A percentile compares a stretch with the other conserved stretches of the same genome.
These are phyloP conservation scores for Thalassophryne amazonica DNA, from an alignment of 2,797 vertebrate species.

Conservation along the genomic window DNA sequence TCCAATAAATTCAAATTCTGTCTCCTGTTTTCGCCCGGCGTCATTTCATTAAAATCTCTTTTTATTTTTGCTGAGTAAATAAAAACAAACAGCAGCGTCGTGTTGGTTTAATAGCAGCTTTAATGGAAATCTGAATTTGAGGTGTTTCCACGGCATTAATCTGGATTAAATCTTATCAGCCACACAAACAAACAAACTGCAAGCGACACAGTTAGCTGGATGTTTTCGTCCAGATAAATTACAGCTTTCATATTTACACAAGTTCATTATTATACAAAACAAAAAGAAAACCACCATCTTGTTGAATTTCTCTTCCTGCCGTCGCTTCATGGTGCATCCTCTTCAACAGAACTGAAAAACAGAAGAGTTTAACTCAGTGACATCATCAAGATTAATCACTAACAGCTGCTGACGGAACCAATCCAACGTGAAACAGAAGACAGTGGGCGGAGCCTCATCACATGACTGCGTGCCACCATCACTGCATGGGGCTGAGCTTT, in stretches of 20 bases:
- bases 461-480: no score
- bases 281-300: constrained; percentile 19
- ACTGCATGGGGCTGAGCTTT: no score
- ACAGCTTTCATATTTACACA: constrained; percentile 53
- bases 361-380: constrained; percentile 5
- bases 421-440: no score
- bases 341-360: constrained; percentile 88
- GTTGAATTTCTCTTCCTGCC: constrained; percentile 28
- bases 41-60: no score
- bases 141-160: constrained; percentile 20
- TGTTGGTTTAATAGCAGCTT: constrained; percentile 45
- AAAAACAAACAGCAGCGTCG: not conserved
- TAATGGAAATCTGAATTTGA: constrained; percentile 58
- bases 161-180: constrained; percentile 10
- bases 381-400: no score
- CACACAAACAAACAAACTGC: constrained; percentile 15
- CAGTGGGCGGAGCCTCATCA: no score
- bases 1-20: no score
- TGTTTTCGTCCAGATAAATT: constrained; percentile 52
- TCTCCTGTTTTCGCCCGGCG: no score
- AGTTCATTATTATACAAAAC: constrained; percentile 38
- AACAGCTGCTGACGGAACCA: no score
- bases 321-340: constrained; percentile 8
- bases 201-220: constrained; percentile 34
- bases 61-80: no score